Conservation (phyloP, 2,888 invertebrate species). For the Tiphia femorata region DNA sequence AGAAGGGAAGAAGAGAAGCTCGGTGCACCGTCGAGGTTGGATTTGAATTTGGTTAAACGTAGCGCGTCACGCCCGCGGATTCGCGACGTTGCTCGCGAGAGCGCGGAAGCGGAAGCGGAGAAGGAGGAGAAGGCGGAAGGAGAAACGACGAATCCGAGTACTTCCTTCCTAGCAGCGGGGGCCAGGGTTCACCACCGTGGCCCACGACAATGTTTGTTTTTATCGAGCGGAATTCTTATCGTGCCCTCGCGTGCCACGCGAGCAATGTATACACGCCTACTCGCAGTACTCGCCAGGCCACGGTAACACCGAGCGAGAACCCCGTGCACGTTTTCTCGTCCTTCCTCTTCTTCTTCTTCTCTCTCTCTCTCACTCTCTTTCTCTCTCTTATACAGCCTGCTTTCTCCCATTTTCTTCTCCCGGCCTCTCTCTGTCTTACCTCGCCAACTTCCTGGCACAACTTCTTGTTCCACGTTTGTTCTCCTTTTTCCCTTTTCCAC, state of each 20-base stretch:
- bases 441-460: too few relatives aligned
- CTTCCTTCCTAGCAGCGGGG: neutral
- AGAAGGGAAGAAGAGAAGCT: too few relatives aligned
- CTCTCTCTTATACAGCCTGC: neutral
- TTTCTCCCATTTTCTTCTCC: neutral
- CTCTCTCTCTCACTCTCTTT: neutral
- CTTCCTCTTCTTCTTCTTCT: neutral
- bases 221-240: slow-evolving; percentile 55
- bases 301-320: slow-evolving; percentile 17
- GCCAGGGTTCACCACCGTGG: neutral
- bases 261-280: slow-evolving; percentile 29
- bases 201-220: slow-evolving; percentile 48
- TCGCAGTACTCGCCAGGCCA: neutral
- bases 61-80: too few relatives aligned
- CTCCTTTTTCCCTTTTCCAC: neutral
- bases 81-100: too few relatives aligned
- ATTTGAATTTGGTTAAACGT: too few relatives aligned
- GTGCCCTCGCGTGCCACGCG: slow-evolving; percentile 42
- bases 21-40: too few relatives aligned
- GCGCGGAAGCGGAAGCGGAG: neutral
- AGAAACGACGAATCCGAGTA: neutral
- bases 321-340: slow-evolving; percentile 23
- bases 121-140: neutral
- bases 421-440: neutral
- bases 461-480: slow-evolving; percentile 2